Percentiles rank a stretch among this genome's conserved stretches.
Conservation (phyloP, 2,888 invertebrate species). For the Tachina grossa region DNA sequence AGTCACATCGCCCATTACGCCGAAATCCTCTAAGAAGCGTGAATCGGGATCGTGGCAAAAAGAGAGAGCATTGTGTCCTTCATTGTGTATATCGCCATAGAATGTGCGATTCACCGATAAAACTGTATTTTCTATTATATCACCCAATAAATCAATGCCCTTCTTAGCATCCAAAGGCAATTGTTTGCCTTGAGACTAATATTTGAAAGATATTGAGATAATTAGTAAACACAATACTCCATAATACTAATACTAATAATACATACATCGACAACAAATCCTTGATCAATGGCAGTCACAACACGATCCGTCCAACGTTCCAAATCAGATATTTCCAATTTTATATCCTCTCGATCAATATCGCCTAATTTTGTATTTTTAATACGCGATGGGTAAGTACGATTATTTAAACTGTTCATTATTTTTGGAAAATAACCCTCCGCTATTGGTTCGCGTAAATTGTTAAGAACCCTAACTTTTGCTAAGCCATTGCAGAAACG, state of each 20-base stretch:
- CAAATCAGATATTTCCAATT: constrained; percentile 84
- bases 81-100: constrained; percentile 92
- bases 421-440: constrained; percentile 93
- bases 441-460: constrained; percentile 87
- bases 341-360: constrained; percentile 86
- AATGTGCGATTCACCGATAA: constrained; percentile 87
- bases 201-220: neutral
- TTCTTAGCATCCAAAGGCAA: constrained; percentile 81
- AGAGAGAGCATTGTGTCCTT: constrained; percentile 90
- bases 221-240: neutral
- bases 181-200: constrained; percentile 75
- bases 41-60: constrained; percentile 92
- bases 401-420: constrained; percentile 86
- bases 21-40: constrained; percentile 87
- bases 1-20: constrained; percentile 91
- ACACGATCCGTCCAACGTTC: constrained; percentile 90
- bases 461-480: constrained; percentile 86
- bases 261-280: constrained; percentile 85
- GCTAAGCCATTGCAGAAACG: constrained; percentile 88
- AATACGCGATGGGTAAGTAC: constrained; percentile 89
- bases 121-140: constrained; percentile 89
- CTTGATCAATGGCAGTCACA: constrained; percentile 89
- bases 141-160: constrained; percentile 91
- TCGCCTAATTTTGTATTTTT: constrained; percentile 85
- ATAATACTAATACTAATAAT: neutral